Conservation (phyloP, 2,888 invertebrate genomes). For the Caenorhabditis sp. region DNA sequence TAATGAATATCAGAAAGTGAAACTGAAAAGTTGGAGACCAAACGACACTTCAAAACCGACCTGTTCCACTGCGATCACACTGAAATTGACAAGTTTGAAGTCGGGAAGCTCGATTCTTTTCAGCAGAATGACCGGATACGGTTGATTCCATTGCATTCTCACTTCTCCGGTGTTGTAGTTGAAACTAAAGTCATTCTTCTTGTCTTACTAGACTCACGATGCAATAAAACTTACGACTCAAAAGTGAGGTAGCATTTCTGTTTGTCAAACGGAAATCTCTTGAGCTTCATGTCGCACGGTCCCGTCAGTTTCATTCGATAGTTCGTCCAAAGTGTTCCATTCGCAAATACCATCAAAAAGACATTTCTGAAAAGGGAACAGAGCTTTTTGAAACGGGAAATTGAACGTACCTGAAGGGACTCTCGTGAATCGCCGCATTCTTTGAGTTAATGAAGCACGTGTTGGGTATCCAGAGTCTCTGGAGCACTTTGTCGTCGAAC, state of each 20-base stretch:
- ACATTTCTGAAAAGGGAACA: constrained; percentile 69
- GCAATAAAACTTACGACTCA: constrained; percentile 71
- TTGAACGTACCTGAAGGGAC: constrained; percentile 71
- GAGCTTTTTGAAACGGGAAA: not conserved
- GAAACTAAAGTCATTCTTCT: constrained; percentile 60
- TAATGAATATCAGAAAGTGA: not conserved
- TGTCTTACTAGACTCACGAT: not conserved
- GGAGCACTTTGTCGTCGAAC: constrained; percentile 78
- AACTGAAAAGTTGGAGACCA: not conserved
- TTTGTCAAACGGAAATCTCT: constrained; percentile 75
- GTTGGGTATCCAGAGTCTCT: constrained; percentile 78
- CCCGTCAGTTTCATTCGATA: constrained; percentile 79
- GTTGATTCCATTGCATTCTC: constrained; percentile 78
- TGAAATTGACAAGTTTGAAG: constrained; percentile 77
- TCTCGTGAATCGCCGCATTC: constrained; percentile 78
- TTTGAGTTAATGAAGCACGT: constrained; percentile 78
- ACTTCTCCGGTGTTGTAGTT: constrained; percentile 79
- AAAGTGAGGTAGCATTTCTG: constrained; percentile 79
- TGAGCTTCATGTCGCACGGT: constrained; percentile 79
- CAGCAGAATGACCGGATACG: constrained; percentile 72
- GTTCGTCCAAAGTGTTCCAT: constrained; percentile 78
- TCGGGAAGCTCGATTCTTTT: constrained; percentile 77
- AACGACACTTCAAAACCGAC: constrained; percentile 50
- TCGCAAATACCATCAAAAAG: constrained; percentile 78
- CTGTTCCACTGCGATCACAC: constrained; percentile 78